Base-by-base conservation (phyloP, 35 echinoderm and acorn worm species). In the Holothuria glaberrima region DNA sequence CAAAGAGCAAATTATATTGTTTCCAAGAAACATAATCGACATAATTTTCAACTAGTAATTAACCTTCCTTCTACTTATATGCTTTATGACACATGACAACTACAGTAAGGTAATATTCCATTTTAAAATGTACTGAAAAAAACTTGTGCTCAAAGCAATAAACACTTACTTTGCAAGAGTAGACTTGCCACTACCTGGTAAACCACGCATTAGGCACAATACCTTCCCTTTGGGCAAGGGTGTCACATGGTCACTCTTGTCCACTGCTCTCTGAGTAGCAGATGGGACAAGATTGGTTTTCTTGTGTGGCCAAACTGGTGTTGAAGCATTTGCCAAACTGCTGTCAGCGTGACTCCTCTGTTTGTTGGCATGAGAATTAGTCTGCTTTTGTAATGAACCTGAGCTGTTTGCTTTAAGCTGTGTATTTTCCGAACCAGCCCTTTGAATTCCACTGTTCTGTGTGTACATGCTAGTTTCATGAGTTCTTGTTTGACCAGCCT, bases 191-290 rank as follows among this genome's bases (percentile, higher is more conserved):
- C 92, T 95, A 32, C 96, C 96, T 20, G 96, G 96, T 21, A 71
- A 78, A 17, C 96, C 96, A 75, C 96, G 89, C 93, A 98, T 91
- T 18, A 98, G 75, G 71, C 96, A 98, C 48, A 98, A 64, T 35
- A 98, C 96, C 44, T 94, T 93, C 5, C 93, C 96, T 30, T 50
- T 35, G 20, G 96, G 96, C 74, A 98, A 54, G 26, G 73, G 84
- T 84, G 72, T 54, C 9, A 86, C 91, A 57, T 10, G 9, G 19
- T 27, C 50, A n/a, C 45, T 30, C 35, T 4, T 36, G 32, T 45
- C 34, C 17, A 29, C 30, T 45, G 57, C 14, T 31, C 13, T 36
- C 9, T 58, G 83, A 41, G 17, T 30, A 10, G 30, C 6, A 4
- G 30, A 18, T 24, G 57, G 58, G 0, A 68, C 26, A 35, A 86